These are phyloP conservation scores for Darevskia mixta DNA, from an alignment of 2,797 vertebrate genomes.

Conservation along the genomic window DNA sequence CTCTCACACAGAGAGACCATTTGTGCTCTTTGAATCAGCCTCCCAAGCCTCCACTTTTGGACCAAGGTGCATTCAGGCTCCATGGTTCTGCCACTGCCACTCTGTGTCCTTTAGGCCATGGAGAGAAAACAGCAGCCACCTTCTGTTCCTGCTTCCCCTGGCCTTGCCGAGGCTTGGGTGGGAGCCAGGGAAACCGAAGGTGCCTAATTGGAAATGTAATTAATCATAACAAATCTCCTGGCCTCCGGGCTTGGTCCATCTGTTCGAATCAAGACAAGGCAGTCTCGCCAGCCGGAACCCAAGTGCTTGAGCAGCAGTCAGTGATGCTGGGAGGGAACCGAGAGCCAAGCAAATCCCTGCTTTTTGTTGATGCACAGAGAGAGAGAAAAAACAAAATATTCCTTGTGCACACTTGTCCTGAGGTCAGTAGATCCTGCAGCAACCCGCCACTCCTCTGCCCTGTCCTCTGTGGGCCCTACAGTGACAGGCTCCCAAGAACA, in stretches of 20 bases:
- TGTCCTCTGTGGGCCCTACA: too few relatives aligned
- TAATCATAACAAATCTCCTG: conserved; percentile 48
- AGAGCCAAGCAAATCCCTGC: neutral
- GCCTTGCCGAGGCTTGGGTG: neutral
- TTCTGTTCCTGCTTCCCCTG: neutral
- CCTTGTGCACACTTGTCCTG: neutral
- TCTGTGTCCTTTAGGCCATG: neutral
- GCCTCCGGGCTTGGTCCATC: conserved; percentile 31
- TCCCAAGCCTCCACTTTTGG: neutral
- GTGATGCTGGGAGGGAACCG: neutral
- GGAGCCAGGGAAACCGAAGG: conserved; percentile 27
- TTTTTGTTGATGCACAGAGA: neutral
- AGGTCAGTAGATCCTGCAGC: neutral
- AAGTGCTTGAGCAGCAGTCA: conserved; percentile 17
- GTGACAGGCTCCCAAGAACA: too few relatives aligned
- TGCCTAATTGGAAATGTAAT: conserved; percentile 49
- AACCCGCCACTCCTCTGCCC: neutral
- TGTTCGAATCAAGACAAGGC: conserved; percentile 29
- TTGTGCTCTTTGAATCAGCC: neutral
- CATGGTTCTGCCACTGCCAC: too few relatives aligned
- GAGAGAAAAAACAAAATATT: neutral
- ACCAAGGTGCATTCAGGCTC: too few relatives aligned
- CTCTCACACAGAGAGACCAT: too few relatives aligned
- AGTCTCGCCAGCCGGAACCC: conserved; percentile 25
- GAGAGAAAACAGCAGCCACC: neutral